Percentiles rank a stretch among this genome's conserved stretches.
These are phyloP conservation scores for Heliopora coerulea DNA, from an alignment of 92 coral and sea anemone genomes.

Conservation along the genomic window DNA sequence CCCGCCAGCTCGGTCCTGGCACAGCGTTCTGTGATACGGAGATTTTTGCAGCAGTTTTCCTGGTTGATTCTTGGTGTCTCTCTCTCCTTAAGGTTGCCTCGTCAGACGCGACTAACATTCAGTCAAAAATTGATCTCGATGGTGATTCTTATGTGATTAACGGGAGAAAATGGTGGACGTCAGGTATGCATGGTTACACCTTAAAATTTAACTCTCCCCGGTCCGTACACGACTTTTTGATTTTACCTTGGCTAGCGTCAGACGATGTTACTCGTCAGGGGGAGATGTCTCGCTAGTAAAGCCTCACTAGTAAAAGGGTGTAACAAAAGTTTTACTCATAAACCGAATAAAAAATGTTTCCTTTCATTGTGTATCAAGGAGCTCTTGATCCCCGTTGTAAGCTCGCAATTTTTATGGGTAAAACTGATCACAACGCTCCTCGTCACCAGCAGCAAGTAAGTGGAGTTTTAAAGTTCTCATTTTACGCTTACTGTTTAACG, in stretches of 20 bases:
- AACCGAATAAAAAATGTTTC: no score
- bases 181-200: constrained; percentile 63
- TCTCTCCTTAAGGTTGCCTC: constrained; percentile 75
- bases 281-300: no score
- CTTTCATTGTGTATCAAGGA: constrained; percentile 48
- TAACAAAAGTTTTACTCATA: no score
- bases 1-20: no score
- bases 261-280: no score
- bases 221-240: no score
- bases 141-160: constrained; percentile 82
- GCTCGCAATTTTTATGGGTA: constrained; percentile 94
- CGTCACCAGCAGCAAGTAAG: constrained; percentile 91
- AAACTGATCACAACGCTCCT: constrained; percentile 77
- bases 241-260: no score
- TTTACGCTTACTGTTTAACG: no score
- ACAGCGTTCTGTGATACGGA: no score
- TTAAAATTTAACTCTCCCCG: neutral
- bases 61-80: neutral
- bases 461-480: no score
- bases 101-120: constrained; percentile 94
- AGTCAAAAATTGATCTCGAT: constrained; percentile 72
- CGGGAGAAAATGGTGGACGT: constrained; percentile 98
- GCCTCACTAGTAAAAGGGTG: no score
- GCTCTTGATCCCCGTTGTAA: constrained; percentile 91
- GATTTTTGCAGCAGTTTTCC: no score